Evolutionary conservation across 2,113 vertebrate genomes (phyloP), one percentile per base, ranked within the genome.

Genomic region (Megaceryle maxima): DNA sequence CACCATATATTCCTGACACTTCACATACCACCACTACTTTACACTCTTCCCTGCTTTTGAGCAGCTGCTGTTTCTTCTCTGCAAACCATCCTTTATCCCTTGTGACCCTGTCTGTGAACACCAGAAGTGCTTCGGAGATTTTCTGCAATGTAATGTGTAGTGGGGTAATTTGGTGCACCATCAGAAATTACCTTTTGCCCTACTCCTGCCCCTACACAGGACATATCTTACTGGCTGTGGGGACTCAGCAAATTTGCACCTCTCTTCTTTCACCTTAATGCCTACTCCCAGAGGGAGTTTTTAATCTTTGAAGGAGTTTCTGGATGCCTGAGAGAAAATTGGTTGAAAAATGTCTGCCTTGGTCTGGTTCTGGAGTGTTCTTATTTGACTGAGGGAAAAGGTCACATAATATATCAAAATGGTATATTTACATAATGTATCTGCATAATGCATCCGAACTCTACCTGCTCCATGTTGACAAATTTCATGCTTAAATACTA

Each of bases 331-430:
- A 93, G 55, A 92, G 74, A 91, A 95, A 94, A 55, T 55, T 51
- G 11, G 9, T 74, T 85, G 75, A 93, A 90, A 95, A 96, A 95
- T 88, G 10, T 76, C 17, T 37, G 63, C 70, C 70, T 85, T 80
- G 75, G 72, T 91, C 50, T 70, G 35, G 46, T 96, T 86, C 59
- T 77, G 82, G 35, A 76, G 82, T 74, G 70, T 83, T 96, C 33
- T 84, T 92, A 82, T 90, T 96, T 87, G 37, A 46, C 55, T 93
- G 74, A 88, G 9, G n/a, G 72, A 91, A 96, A 97, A 97, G 90
- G 93, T 95, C 90, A 73, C 29, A 35, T 85, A 96, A 90, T 94
- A 53, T 39, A 94, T 94, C 70, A 94, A 94, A 96, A 87, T 59
- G 37, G 51, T 95, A 11, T 84, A 68, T 96, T 96, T 97, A 92